Evolutionary conservation across 2,113 vertebrate genomes (phyloP).

Genomic region (Pelvicachromis taeniatus): DNA sequence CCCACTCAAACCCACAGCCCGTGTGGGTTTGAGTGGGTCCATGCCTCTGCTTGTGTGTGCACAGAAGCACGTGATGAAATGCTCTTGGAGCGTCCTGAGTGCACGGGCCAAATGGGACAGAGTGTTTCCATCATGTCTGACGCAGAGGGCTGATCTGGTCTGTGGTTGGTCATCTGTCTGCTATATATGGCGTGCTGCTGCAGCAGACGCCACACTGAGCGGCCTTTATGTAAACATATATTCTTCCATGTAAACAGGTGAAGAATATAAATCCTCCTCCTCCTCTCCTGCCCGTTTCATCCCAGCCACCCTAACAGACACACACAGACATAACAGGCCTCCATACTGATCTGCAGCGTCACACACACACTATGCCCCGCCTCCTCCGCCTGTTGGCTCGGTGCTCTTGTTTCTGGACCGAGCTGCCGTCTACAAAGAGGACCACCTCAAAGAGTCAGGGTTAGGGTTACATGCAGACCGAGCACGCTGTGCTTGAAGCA

Average conservation of each 20-base stretch:
- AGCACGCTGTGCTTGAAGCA: background rate
- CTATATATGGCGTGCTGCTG: background rate
- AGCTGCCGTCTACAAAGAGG: background rate
- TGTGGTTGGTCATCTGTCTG: background rate
- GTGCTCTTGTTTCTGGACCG: background rate
- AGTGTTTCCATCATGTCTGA: no score
- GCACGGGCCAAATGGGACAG: background rate
- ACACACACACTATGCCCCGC: background rate
- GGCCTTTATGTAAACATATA: slow-evolving; percentile 25
- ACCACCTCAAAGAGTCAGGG: no score
- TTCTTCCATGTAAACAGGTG: slow-evolving; percentile 33
- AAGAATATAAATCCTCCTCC: slow-evolving; percentile 14
- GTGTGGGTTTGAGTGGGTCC: no score
- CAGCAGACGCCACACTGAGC: background rate
- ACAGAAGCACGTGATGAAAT: background rate
- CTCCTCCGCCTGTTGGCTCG: background rate
- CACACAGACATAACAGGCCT: background rate
- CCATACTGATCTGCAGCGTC: background rate
- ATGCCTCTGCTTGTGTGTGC: background rate
- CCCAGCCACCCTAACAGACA: background rate
- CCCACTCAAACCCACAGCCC: background rate
- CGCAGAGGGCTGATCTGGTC: no score
- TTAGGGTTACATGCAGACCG: no score
- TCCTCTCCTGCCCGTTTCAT: background rate
- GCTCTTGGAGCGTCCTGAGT: background rate